A percentile compares a stretch with the other conserved stretches of the same genome.
These are phyloP conservation scores for Neostethus bicornis DNA, from an alignment of 2,797 vertebrate genomes.

Conservation along the genomic window DNA sequence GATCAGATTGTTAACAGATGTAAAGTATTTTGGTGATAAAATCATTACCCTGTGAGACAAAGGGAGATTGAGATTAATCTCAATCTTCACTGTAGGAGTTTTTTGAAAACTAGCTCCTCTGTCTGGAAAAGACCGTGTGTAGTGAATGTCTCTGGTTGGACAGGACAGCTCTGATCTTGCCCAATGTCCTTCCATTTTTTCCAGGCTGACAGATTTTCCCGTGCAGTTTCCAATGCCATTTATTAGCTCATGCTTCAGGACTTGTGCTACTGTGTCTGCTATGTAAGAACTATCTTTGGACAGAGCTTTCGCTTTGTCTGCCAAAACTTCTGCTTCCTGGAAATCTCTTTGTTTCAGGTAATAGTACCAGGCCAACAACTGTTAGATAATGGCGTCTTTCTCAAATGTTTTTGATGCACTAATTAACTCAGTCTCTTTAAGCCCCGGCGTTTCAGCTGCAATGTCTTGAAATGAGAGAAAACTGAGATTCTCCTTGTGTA, in stretches of 20 bases:
- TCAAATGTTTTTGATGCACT: conserved; percentile 64
- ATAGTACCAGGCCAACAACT: conserved; percentile 75
- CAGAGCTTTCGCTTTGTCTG: conserved; percentile 54
- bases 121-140: too few species aligned
- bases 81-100: too few species aligned
- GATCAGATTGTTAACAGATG: too few species aligned
- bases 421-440: conserved; percentile 61
- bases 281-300: conserved; percentile 67
- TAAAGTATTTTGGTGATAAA: too few species aligned
- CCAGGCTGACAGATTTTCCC: conserved; percentile 27
- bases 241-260: conserved; percentile 67
- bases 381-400: conserved; percentile 64
- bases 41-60: too few species aligned
- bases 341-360: conserved; percentile 70
- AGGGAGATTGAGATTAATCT: too few species aligned
- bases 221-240: conserved; percentile 37
- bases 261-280: conserved; percentile 73
- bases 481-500: conserved; percentile 31
- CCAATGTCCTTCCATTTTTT: background rate
- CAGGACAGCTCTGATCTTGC: too few species aligned
- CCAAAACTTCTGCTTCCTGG: conserved; percentile 49
- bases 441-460: conserved; percentile 50
- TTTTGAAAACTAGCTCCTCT: too few species aligned
- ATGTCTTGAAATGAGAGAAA: conserved; percentile 74
- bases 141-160: too few species aligned